Evolutionary conservation across 2,888 invertebrate genomes (phyloP), one percentile per base, ranked within the genome.

Genomic region (Cantharis nigra): DNA sequence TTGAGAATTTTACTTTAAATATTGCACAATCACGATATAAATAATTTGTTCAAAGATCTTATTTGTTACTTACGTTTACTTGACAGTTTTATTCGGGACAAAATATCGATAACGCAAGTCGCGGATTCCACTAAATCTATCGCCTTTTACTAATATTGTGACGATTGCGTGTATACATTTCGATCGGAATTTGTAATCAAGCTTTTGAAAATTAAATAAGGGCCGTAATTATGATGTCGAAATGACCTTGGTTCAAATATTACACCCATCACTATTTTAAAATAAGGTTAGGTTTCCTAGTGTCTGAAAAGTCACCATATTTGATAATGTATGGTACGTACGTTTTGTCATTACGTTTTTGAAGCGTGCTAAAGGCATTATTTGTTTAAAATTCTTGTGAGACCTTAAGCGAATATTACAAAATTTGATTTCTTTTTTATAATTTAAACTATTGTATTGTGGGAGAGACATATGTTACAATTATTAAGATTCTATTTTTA

Each of bases 171-270:
- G 23, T 26, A 49, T n/a, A 49, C 49, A 9, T 49, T 49, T n/a
- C 2, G 4, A n/a, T 49, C n/a, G 49, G n/a, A 49, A 49, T 49
- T 49, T n/a, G n/a, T 2, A 49, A 49, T 49, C 2, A n/a, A 49
- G n/a, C 49, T n/a, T 49, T n/a, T n/a, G n/a, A 13, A 49, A 49
- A 49, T 49, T 49, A 49, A 49, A 49, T 49, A 49, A 49, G 49
- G 49, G 49, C 49, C 49, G 7, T 49, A 49, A 26, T 23, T 80
- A 81, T 75, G 69, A 75, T 84, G 83, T 85, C 84, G 82, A 85
- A 85, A 85, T 87, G 87, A 87, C 87, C 87, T 87, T 87, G 87
- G 86, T 85, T 86, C 85, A 86, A 86, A 87, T 86, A 86, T 86
- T 87, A 87, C 87, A 87, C 87, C 87, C 87, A 87, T 87, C 86